Evolutionary conservation across 53 echinoderm and acorn worm genomes (phyloP).

Genomic region (Luidia sarsii): DNA sequence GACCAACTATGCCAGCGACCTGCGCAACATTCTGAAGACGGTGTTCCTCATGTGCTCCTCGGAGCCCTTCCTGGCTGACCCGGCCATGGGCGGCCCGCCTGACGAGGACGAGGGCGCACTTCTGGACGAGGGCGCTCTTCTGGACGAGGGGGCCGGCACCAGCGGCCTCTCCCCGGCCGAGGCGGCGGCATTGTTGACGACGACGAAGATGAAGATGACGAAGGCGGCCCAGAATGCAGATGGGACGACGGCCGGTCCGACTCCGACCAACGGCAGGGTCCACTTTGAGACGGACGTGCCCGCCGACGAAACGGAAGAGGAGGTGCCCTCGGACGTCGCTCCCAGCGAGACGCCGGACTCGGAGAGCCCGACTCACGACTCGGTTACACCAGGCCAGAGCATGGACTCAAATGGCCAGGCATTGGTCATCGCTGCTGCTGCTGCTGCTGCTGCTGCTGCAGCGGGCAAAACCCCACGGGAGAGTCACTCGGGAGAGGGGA

Average conservation of each 20-base stretch:
- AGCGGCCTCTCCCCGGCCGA: not conserved
- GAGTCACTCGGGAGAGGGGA: not conserved
- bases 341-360: not conserved
- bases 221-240: not conserved
- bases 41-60: conserved; percentile 72
- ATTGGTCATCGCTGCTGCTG: too few relatives aligned
- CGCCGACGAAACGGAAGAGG: not conserved
- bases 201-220: too few relatives aligned
- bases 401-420: not conserved
- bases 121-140: too few relatives aligned
- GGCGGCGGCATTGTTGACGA: too few relatives aligned
- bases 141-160: conserved; percentile 14
- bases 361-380: too few relatives aligned
- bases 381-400: not conserved
- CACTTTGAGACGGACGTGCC: not conserved
- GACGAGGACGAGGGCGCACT: conserved; percentile 21
- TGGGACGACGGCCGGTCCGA: not conserved
- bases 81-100: not conserved
- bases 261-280: conserved; percentile 23
- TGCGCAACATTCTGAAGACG: conserved; percentile 92
- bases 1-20: conserved; percentile 95
- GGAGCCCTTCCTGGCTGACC: conserved; percentile 8
- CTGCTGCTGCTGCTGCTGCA: not conserved
- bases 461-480: not conserved
- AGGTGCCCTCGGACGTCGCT: not conserved